Base-by-base conservation (phyloP, 1,140 invertebrate genomes). In the Lepidostoma basale region DNA sequence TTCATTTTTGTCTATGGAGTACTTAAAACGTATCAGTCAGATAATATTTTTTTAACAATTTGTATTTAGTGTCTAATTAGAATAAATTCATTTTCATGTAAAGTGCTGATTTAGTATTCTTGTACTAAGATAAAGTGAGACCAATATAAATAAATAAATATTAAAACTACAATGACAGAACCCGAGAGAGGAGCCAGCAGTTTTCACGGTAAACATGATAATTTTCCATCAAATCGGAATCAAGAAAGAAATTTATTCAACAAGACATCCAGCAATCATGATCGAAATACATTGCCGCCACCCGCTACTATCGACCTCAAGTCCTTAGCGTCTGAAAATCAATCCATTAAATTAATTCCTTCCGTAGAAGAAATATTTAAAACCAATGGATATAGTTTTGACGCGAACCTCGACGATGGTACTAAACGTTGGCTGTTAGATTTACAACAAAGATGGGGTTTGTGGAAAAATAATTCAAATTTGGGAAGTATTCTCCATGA, bases 381-480 rank as follows among this genome's bases (percentile, higher is more conserved):
- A 22, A 67, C 28, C 16, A 67, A 59, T 49, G 64, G 64, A 12
- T 22, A 62, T 20, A 47, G 14, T 28, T 68, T 68, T 22, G 59
- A 68, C 16, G 25, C 67, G n/a, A 56, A 28, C 18, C 54, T 68
- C 5, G 60, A 62, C 30, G 26, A 62, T 10, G 44, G 33, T 9
- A 56, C 47, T 25, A 44, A 16, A 33, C 14, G 12, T 25, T 68
- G 67, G 67, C 60, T 68, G 5, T 28, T 54, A 5, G 28, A 63
- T 20, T 23, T 68, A 14, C 44, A 62, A 14, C 8, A 62, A 22
- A 33, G 30, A 16, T 68, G 67, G 67, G 42, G 39, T 75, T 30
- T 64, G 85, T 85, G 84, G 77, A 86, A 86, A 74, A 82, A 81
- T 67, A 83, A 83, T 75, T 74, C 77, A 12, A 76, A 74, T 40